Base-by-base conservation (phyloP, 1,140 invertebrate species). In the Camponotus pennsylvanicus region DNA sequence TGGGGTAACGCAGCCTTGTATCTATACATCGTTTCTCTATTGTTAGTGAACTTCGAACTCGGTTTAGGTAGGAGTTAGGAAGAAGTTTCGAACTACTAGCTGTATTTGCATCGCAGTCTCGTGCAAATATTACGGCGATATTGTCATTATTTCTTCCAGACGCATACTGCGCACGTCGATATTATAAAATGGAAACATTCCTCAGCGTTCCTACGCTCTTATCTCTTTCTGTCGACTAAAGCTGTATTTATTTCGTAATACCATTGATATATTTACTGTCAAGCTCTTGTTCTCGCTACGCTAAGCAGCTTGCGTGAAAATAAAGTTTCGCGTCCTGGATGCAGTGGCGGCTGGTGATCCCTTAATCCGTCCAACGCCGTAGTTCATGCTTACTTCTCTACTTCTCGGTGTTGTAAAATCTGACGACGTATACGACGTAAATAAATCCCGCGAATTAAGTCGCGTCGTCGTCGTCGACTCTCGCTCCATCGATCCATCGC, bases 381-480 rank as follows among this genome's bases (percentile, higher is more conserved):
- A 83, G 79, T 75, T 83, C 79, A 83, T 73, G 69, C 79, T 83
- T 83, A 83, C 79, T 83, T 83, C 79, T 27, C 55, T 73, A 75
- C 69, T 83, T 83, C 40, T 61, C 69, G 79, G 55, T 45, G 79
- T 75, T 75, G 79, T 75, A 83, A 75, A 83, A 83, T 18, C 79
- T 67, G 79, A 55, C 77, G 79, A 83, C 79, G 69, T 83, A 61
- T 83, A 75, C 69, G 79, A 75, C 79, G 57, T 57, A 63, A 83
- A 83, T 83, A 83, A 83, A 83, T 83, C 79, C 79, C 69, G 27
- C 79, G 69, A 83, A 83, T 83, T 83, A 83, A 83, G 79, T 83
- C 52, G 66, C 18, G 37, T 52, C 49, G 78, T 52, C 49, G 78
- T 52, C 45, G 69, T 70, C 66, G 66, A 82, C 79, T 82, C 59